Percentiles rank a stretch among this genome's conserved stretches.
These are phyloP conservation scores for Lophius piscatorius DNA, from an alignment of 2,113 vertebrate genomes.

Conservation along the genomic window DNA sequence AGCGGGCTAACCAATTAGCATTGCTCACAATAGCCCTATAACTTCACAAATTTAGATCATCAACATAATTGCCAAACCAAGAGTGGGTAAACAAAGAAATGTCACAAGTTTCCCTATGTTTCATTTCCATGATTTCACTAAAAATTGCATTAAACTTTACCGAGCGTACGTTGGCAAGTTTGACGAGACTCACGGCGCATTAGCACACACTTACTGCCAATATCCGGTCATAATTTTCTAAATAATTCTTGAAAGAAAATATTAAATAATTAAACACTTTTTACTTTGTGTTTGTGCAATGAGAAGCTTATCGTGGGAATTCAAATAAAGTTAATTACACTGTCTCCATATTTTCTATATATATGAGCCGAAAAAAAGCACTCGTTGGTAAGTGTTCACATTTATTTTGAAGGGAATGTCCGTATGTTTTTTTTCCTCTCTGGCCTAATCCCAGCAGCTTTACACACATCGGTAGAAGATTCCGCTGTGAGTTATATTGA, in stretches of 20 bases:
- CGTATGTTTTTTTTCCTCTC: rapidly evolving
- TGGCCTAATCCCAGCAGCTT: neutral
- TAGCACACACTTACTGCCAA: rapidly evolving
- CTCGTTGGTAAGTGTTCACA: rapidly evolving
- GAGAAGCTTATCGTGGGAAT: no score
- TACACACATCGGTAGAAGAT: conserved; percentile 1
- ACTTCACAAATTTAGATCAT: neutral
- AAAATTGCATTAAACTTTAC: conserved; percentile 3
- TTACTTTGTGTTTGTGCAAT: no score
- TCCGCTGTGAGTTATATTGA: conserved; percentile 38
- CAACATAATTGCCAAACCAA: no score
- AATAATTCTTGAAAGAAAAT: neutral
- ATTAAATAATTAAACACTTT: neutral
- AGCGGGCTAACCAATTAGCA: conserved; percentile 57
- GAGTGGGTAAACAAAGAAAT: rapidly evolving
- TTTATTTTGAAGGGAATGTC: conserved; percentile 22
- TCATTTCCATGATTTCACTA: neutral
- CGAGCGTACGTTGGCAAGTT: conserved; percentile 24
- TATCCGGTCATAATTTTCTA: conserved; percentile 33
- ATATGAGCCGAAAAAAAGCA: rapidly evolving
- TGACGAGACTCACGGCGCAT: neutral
- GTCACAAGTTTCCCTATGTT: rapidly evolving
- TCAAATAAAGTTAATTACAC: no score
- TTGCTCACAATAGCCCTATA: conserved; percentile 5
- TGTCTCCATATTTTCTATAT: no score